Percentiles rank a stretch among this genome's conserved stretches.
Conservation (phyloP, 2,888 invertebrate species). For the Pollenia griseotomentosa region DNA sequence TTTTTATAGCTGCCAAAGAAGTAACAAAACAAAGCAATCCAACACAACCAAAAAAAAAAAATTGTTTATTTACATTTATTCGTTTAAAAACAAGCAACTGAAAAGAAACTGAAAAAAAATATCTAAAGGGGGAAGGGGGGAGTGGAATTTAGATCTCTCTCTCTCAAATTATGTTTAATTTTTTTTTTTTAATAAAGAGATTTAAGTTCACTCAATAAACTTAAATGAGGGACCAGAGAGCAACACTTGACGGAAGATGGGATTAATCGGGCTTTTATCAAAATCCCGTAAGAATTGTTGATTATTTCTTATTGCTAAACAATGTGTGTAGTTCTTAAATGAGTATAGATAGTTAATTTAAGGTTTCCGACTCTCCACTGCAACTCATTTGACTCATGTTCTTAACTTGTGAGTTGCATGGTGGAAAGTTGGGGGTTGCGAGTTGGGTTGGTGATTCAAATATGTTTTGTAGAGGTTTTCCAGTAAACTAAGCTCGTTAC, state of each 20-base stretch:
- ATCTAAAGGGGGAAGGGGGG: background rate
- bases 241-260: conserved; percentile 14
- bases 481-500: background rate
- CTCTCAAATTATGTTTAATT: background rate
- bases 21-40: background rate
- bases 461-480: background rate
- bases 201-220: background rate
- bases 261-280: conserved; percentile 42
- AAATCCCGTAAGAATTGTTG: conserved; percentile 31
- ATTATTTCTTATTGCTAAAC: background rate
- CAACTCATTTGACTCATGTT: background rate
- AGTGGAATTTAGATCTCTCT: background rate
- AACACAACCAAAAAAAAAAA: conserved; percentile 1
- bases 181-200: background rate
- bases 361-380: conserved; percentile 24
- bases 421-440: background rate
- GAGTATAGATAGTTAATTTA: conserved; percentile 41
- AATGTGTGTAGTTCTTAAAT: background rate
- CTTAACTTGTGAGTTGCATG: background rate
- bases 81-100: background rate
- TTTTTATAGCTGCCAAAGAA: conserved; percentile 48
- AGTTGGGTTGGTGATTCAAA: background rate
- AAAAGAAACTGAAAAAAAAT: background rate
- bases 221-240: conserved; percentile 26
- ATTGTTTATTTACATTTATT: conserved; percentile 6